phyloP scores from a whole-genome alignment of 2,113 vertebrate genomes.

The Hemiprocne comata region DNA sequence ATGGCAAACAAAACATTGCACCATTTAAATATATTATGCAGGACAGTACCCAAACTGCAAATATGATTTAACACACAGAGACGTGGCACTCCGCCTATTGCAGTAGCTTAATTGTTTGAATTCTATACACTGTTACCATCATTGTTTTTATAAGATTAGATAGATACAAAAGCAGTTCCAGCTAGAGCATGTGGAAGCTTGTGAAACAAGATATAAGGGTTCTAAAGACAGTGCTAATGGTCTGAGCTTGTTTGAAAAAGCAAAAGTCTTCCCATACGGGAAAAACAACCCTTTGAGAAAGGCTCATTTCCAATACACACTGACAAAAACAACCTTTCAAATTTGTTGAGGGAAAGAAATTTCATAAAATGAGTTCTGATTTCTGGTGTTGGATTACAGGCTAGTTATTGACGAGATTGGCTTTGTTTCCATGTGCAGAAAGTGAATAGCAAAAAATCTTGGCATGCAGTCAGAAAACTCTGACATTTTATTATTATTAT shows the following conservation, averaged over 20 bases:
- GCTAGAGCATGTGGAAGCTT: background rate
- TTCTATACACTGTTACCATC: background rate
- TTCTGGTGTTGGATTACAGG: background rate
- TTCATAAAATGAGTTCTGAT: background rate
- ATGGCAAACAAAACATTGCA: slow-evolving; percentile 54
- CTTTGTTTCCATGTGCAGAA: background rate
- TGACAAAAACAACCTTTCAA: background rate
- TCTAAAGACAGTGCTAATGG: background rate
- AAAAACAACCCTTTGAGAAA: background rate
- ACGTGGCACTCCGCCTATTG: background rate
- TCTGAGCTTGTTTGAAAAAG: background rate
- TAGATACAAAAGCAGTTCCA: background rate
- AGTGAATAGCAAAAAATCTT: background rate
- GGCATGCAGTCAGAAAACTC: background rate
- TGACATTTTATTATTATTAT: background rate
- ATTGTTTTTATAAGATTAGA: background rate
- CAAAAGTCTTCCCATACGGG: background rate
- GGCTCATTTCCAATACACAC: background rate
- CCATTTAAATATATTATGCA: slow-evolving; percentile 46
- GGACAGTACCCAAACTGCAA: slow-evolving; percentile 60
- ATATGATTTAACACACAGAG: slow-evolving; percentile 28
- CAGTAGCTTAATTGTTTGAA: slow-evolving; percentile 37
- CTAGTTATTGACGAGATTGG: background rate
- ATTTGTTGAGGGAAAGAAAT: background rate
- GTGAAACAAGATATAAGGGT: background rate